These are phyloP conservation scores for Turdus rufiventris DNA, from an alignment of 2,113 vertebrate genomes.

Conservation along the genomic window DNA sequence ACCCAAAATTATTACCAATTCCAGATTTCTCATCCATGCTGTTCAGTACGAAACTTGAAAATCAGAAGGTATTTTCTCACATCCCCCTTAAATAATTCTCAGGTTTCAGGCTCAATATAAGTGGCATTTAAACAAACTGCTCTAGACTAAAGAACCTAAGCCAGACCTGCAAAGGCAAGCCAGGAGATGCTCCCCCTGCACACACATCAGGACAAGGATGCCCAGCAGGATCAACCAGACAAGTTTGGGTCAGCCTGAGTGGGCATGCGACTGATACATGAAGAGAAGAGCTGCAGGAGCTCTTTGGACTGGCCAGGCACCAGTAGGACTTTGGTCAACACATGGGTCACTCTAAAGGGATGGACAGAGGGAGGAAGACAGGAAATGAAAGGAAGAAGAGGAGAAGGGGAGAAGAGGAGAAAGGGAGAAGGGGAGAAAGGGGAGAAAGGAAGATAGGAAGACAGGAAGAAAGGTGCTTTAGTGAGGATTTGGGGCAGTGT, in stretches of 20 bases:
- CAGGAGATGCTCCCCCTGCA: fast-evolving
- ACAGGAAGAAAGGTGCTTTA: fast-evolving
- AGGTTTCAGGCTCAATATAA: background rate
- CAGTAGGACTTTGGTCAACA: background rate
- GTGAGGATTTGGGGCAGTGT: background rate
- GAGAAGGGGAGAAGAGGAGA: background rate
- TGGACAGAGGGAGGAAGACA: background rate
- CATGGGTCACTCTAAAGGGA: background rate
- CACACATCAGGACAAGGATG: fast-evolving
- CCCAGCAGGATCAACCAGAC: no score
- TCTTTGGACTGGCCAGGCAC: background rate
- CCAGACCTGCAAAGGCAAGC: background rate
- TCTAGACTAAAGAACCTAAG: background rate
- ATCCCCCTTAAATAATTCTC: background rate
- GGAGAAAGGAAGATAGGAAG: background rate
- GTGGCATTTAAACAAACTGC: background rate
- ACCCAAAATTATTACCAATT: background rate
- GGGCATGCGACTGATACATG: fast-evolving
- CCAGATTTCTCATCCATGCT: background rate
- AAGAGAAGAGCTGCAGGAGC: background rate
- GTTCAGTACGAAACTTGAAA: background rate
- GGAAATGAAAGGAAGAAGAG: background rate
- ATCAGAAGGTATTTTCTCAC: background rate
- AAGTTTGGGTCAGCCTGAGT: fast-evolving
- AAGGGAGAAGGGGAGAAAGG: background rate